phyloP scores from a whole-genome alignment of 2,797 vertebrate genomes.

The Clarias laeviceps region DNA sequence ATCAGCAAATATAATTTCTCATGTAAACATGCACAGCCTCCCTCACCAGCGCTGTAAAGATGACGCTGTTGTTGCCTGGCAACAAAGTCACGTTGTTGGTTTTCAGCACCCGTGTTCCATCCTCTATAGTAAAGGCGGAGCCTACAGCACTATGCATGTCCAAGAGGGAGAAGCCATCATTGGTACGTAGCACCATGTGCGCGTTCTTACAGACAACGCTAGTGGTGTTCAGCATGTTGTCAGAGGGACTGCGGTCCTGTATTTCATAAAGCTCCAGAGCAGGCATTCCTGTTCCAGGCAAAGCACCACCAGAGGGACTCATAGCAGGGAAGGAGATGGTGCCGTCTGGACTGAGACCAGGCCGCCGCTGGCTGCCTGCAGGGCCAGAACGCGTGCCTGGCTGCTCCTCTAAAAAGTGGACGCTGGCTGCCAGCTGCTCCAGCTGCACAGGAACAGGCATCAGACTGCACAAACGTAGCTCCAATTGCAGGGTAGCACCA shows the following conservation, averaged over 20 bases:
- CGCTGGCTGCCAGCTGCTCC: slow-evolving; percentile 82
- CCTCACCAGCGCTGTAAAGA: slow-evolving; percentile 85
- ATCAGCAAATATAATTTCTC: background rate
- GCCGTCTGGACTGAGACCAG: slow-evolving; percentile 67
- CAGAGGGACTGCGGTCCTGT: slow-evolving; percentile 88
- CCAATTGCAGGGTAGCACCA: slow-evolving; percentile 83
- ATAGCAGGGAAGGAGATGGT: slow-evolving; percentile 77
- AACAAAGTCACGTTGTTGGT: slow-evolving; percentile 78
- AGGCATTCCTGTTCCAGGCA: slow-evolving; percentile 57
- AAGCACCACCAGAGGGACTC: slow-evolving; percentile 58
- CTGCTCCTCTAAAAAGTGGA: slow-evolving; percentile 88
- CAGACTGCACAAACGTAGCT: slow-evolving; percentile 83
- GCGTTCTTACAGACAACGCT: slow-evolving; percentile 92
- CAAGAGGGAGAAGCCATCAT: slow-evolving; percentile 78
- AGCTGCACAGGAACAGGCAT: slow-evolving; percentile 86
- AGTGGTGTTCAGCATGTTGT: slow-evolving; percentile 81
- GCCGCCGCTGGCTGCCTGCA: slow-evolving; percentile 78
- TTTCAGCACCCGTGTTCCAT: slow-evolving; percentile 81
- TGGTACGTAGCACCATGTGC: slow-evolving; percentile 86
- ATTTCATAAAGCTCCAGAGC: slow-evolving; percentile 85
- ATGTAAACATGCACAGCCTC: background rate
- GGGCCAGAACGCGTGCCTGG: slow-evolving; percentile 76
- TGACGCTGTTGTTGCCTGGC: slow-evolving; percentile 86
- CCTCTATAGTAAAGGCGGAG: slow-evolving; percentile 75
- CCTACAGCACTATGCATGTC: slow-evolving; percentile 70